These are phyloP conservation scores for Thaumetopoea pityocampa DNA, from an alignment of 1,140 invertebrate genomes.

Conservation along the genomic window DNA sequence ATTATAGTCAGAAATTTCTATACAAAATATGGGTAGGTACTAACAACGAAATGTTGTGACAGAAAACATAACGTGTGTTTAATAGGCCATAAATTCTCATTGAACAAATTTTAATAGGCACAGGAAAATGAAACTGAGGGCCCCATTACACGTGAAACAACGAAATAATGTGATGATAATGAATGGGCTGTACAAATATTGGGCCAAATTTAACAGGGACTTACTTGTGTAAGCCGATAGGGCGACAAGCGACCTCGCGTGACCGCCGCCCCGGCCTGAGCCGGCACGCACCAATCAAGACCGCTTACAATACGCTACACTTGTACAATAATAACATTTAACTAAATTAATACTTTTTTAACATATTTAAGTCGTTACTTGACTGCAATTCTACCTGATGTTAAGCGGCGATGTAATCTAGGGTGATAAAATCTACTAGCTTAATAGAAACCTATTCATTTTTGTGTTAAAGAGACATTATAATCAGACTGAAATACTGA, in stretches of 20 bases:
- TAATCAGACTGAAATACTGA: too few relatives aligned
- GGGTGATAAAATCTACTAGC: too few relatives aligned
- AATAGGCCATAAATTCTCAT: conserved; percentile 20
- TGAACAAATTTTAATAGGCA: conserved; percentile 38
- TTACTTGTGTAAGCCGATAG: conserved; percentile 71
- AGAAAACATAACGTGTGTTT: conserved; percentile 15
- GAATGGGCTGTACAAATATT: conserved; percentile 68
- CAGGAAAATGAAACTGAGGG: conserved; percentile 24
- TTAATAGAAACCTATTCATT: too few relatives aligned
- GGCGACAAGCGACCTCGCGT: conserved; percentile 57
- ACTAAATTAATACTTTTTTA: conserved; percentile 22
- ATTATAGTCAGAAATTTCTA: too few relatives aligned
- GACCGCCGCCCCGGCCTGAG: conserved; percentile 30
- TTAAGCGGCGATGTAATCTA: too few relatives aligned
- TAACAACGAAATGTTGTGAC: conserved; percentile 17
- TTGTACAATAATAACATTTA: conserved; percentile 26
- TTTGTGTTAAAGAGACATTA: too few relatives aligned
- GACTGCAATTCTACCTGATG: too few relatives aligned
- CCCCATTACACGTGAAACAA: conserved; percentile 46
- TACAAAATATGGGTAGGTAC: too few relatives aligned
- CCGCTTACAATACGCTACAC: conserved; percentile 33
- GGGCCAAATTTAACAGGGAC: conserved; percentile 61
- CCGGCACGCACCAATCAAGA: conserved; percentile 52
- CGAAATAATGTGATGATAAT: conserved; percentile 54
- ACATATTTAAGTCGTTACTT: too few relatives aligned